phyloP scores from a whole-genome alignment of 2,113 vertebrate genomes.

The Lamprologus sp. region DNA sequence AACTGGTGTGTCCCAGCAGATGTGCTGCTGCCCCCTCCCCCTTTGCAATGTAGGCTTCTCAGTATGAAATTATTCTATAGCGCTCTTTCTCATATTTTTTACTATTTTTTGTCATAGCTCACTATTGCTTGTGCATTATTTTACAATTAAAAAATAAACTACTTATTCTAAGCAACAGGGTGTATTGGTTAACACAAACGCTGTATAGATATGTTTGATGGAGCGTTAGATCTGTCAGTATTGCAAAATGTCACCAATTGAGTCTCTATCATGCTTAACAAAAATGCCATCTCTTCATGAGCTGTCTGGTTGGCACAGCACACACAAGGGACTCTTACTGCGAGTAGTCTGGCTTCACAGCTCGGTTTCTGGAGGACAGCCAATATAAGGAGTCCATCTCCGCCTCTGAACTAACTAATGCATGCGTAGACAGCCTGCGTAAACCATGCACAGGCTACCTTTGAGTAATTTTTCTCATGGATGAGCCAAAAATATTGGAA shows the following conservation, averaged over 20 bases:
- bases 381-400: neutral
- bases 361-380: constrained; percentile 1
- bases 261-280: neutral
- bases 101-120: neutral
- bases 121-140: neutral
- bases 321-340: neutral
- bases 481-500: neutral
- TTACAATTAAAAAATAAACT: neutral
- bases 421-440: neutral
- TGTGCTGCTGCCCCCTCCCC: neutral
- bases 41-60: neutral
- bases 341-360: constrained; percentile 10
- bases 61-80: neutral
- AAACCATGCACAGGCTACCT: neutral
- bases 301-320: neutral
- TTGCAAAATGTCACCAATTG: neutral
- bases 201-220: neutral
- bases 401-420: neutral
- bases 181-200: neutral
- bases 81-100: neutral
- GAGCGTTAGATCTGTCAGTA: neutral
- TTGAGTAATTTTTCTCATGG: neutral
- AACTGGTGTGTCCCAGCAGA: constrained; percentile 56
- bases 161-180: neutral
- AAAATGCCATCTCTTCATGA: neutral